Base-by-base conservation (phyloP, 2,888 invertebrate species). In the Tanypteryx hageni region DNA sequence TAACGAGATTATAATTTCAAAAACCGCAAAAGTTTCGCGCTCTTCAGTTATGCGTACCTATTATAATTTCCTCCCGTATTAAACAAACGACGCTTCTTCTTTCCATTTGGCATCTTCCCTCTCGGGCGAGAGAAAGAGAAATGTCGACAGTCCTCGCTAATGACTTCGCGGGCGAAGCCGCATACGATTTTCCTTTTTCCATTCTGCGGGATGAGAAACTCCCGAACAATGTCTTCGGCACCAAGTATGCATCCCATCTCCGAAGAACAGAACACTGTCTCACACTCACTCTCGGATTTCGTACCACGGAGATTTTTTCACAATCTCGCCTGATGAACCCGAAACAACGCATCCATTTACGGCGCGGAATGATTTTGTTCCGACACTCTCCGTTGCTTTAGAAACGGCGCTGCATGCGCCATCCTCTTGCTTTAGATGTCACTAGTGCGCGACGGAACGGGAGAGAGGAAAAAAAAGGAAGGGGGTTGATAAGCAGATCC, bases 291-390 rank as follows among this genome's bases (percentile, higher is more conserved):
- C 44, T 44, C 44, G 44, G 44, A 68, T 68, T 68, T 68, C 44
- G 44, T 44, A 44, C 5, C 44, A 44, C 44, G 18, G 4, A 68
- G 68, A 68, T 18, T 68, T 68, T 22, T 68, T 68, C 68, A 68
- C 68, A 68, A 68, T 68, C 68, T 68, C 68, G n/a, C 22, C 68
- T 68, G n/a, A 68, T 68, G 68, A 68, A 68, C 68, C 68, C 68
- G 1, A 68, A 68, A 68, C n/a, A 68, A 68, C 68, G 68, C 68
- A 5, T 68, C 68, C 68, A 68, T 68, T 68, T 68, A 68, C n/a
- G 68, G 9, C 68, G 10, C 22, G 13, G 68, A n/a, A 68, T 18
- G 13, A n/a, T 18, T n/a, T n/a, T n/a, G 0, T 68, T 68, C 22
- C 18, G 8, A 0, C 68, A 8, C n/a, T n/a, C 7, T 68, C n/a